These are phyloP conservation scores for Pachyrhynchus sulphureomaculatus DNA, from an alignment of 1,140 invertebrate genomes.

Conservation along the genomic window DNA sequence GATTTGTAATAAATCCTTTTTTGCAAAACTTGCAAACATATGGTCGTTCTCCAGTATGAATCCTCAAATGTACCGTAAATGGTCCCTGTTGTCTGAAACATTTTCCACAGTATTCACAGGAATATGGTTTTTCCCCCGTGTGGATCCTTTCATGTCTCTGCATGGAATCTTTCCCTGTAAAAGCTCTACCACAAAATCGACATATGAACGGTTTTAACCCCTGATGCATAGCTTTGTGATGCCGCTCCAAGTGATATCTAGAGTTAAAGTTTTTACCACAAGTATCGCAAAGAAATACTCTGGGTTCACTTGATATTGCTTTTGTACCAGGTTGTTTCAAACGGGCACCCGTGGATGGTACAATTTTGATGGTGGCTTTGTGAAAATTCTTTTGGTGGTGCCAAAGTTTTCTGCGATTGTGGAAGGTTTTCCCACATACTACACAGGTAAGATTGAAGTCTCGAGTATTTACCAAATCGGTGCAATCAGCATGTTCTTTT, in stretches of 20 bases:
- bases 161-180: slow-evolving; percentile 43
- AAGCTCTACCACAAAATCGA: slow-evolving; percentile 54
- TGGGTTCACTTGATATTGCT: neutral
- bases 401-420: slow-evolving; percentile 53
- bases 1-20: slow-evolving; percentile 58
- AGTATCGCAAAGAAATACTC: slow-evolving; percentile 51
- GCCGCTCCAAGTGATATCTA: slow-evolving; percentile 58
- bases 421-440: slow-evolving; percentile 62
- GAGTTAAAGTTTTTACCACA: slow-evolving; percentile 57
- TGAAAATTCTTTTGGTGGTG: slow-evolving; percentile 51
- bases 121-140: slow-evolving; percentile 74
- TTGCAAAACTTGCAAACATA: slow-evolving; percentile 69
- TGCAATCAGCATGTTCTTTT: neutral
- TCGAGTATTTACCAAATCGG: neutral
- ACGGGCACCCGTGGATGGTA: slow-evolving; percentile 11
- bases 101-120: slow-evolving; percentile 67
- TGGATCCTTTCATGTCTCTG: slow-evolving; percentile 54
- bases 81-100: slow-evolving; percentile 63
- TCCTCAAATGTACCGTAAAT: slow-evolving; percentile 61
- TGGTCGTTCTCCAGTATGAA: slow-evolving; percentile 58
- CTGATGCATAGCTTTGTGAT: slow-evolving; percentile 56
- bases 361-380: slow-evolving; percentile 34
- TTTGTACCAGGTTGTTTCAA: neutral
- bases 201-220: slow-evolving; percentile 57
- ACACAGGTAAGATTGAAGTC: slow-evolving; percentile 52